phyloP scores from a whole-genome alignment of 2,797 vertebrate species.

The Anas acuta region DNA sequence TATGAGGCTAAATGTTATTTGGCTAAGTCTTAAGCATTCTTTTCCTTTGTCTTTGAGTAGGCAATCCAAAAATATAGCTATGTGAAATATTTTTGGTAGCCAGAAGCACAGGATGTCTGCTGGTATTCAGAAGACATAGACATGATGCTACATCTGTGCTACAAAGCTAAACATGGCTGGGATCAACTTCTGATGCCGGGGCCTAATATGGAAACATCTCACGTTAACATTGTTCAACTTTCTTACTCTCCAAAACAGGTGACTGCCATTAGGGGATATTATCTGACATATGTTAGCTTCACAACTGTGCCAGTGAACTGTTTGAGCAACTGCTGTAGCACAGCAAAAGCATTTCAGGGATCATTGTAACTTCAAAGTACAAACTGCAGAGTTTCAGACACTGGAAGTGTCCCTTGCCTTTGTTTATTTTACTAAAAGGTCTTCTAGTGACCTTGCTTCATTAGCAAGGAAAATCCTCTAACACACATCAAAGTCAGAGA shows the following conservation, averaged over 20 bases:
- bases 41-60: background rate
- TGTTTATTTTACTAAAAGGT: background rate
- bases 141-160: background rate
- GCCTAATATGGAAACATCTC: background rate
- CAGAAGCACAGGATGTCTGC: background rate
- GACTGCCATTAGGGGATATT: background rate
- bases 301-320: background rate
- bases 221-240: background rate
- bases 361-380: background rate
- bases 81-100: background rate
- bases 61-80: background rate
- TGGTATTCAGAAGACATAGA: background rate
- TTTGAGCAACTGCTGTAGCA: background rate
- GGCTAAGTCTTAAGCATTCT: background rate
- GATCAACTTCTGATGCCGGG: background rate
- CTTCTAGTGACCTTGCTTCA: background rate
- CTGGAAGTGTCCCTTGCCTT: background rate
- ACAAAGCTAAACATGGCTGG: background rate
- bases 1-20: background rate
- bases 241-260: background rate
- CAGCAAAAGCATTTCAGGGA: background rate
- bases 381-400: background rate
- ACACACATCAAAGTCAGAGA: background rate
- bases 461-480: conserved; percentile 4
- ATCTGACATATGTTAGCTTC: background rate